Base-by-base conservation (phyloP, 2,888 invertebrate genomes). In the Euproctis similis region DNA sequence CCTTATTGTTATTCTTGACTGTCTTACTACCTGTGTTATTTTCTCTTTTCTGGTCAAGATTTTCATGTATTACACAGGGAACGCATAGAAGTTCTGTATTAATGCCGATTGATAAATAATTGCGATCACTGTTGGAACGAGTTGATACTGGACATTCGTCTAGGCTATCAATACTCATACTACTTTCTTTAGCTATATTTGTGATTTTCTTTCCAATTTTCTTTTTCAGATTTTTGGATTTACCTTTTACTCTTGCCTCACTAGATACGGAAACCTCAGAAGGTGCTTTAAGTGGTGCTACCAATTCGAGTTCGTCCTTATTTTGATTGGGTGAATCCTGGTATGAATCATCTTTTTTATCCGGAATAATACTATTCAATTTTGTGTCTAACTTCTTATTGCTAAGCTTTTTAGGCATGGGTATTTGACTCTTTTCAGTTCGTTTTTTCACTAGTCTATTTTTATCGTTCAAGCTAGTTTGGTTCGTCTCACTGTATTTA, bases 121-220 rank as follows among this genome's bases (percentile, higher is more conserved):
- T 64, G 42, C 55, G 59, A 23, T 54, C 54, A 16, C 36, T 41
- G 4, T 9, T 24, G 11, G 21, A 10, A 8, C 11, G 12, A 17
- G 26, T 36, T 7, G 39, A 48, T 32, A 44, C 44, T 16, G 36
- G 33, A 31, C 33, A 30, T 26, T 68, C 69, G 24, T 82, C 81
- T 21, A 82, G 63, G 40, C 82, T 84, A 39, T 81, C 82, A 42
- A 75, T 53, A 48, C 82, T 84, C 58, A 82, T 72, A 25, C 63
- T 77, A 26, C 42, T 72, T 52, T 76, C 75, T 62, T 75, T 75
- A 6, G 34, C 22, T 28, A 46, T 36, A 11, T 28, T 39, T 38
- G 36, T 55, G 16, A 27, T 29, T 33, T 36, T 5, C 5, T 12
- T 12, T 12, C 8, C 8, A 7, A 12, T 12, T 13, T 12, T 23